Percentiles rank a stretch among this genome's conserved stretches.
Conservation (phyloP, 1,140 invertebrate species). For the Magallana gigas region DNA sequence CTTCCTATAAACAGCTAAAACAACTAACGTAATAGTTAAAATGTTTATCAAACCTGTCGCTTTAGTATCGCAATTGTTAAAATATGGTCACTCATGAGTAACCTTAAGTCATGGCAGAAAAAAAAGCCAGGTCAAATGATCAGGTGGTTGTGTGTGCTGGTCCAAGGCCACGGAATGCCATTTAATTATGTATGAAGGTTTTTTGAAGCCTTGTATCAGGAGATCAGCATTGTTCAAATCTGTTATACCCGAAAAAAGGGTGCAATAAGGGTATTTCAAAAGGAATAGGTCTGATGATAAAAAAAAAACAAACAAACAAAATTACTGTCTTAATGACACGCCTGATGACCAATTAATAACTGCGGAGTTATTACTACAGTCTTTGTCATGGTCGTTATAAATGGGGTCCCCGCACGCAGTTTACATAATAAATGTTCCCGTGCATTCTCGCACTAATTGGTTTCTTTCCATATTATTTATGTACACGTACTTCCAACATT, state of each 20-base stretch:
- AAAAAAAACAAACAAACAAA: background rate
- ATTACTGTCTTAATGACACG: slow-evolving; percentile 15
- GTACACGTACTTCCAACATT: slow-evolving; percentile 26
- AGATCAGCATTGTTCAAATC: slow-evolving; percentile 28
- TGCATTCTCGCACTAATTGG: slow-evolving; percentile 28
- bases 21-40: background rate
- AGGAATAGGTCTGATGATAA: no score
- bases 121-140: slow-evolving; percentile 15
- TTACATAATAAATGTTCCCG: slow-evolving; percentile 26
- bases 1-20: slow-evolving; percentile 10
- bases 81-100: slow-evolving; percentile 22
- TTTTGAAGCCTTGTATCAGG: slow-evolving; percentile 11
- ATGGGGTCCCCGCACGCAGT: background rate
- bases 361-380: background rate
- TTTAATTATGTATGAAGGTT: slow-evolving; percentile 35
- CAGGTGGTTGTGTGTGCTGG: slow-evolving; percentile 5
- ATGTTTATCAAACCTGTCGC: slow-evolving; percentile 11
- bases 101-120: background rate
- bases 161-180: background rate
- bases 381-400: slow-evolving; percentile 2
- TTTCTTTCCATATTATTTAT: slow-evolving; percentile 37
- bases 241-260: background rate
- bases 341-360: slow-evolving; percentile 28
- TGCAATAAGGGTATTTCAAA: no score
- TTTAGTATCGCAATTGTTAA: slow-evolving; percentile 28